phyloP scores from a whole-genome alignment of 2,888 invertebrate species.

The Metacarcinus magister region DNA sequence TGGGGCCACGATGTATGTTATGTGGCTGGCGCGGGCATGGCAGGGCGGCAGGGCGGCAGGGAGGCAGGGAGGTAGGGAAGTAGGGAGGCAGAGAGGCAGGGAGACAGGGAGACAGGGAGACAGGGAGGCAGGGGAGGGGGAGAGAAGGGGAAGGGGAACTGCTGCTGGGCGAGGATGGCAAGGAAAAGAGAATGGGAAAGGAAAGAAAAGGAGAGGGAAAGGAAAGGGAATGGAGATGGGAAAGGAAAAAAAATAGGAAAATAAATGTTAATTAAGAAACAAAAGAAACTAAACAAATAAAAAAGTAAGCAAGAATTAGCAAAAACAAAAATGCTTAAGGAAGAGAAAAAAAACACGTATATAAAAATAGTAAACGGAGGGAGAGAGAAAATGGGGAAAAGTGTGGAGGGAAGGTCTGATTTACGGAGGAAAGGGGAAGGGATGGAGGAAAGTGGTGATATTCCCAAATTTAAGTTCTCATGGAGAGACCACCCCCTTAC shows the following conservation, averaged over 20 bases:
- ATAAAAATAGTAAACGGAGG: no score
- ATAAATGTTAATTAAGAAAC: neutral
- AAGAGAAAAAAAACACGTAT: no score
- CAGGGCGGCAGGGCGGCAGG: neutral
- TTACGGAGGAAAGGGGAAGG: neutral
- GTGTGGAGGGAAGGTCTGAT: neutral
- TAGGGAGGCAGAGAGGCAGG: constrained; percentile 41
- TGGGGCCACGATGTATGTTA: constrained; percentile 61
- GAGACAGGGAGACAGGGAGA: constrained; percentile 1
- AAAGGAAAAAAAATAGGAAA: neutral
- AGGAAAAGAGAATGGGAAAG: constrained; percentile 31
- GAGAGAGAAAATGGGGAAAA: no score
- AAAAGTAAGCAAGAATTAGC: neutral
- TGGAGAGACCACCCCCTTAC: constrained; percentile 12
- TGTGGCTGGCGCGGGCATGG: neutral
- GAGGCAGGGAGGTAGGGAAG: neutral
- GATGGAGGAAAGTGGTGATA: neutral
- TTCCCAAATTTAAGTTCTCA: constrained; percentile 54
- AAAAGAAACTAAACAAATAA: neutral
- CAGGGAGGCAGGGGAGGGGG: neutral
- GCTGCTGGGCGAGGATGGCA: neutral
- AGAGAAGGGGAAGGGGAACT: neutral
- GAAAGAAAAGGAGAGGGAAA: neutral
- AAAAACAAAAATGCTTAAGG: neutral
- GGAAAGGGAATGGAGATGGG: neutral